These are phyloP conservation scores for Drosophila virilis DNA, from an alignment of 1,140 invertebrate genomes.

Conservation along the genomic window DNA sequence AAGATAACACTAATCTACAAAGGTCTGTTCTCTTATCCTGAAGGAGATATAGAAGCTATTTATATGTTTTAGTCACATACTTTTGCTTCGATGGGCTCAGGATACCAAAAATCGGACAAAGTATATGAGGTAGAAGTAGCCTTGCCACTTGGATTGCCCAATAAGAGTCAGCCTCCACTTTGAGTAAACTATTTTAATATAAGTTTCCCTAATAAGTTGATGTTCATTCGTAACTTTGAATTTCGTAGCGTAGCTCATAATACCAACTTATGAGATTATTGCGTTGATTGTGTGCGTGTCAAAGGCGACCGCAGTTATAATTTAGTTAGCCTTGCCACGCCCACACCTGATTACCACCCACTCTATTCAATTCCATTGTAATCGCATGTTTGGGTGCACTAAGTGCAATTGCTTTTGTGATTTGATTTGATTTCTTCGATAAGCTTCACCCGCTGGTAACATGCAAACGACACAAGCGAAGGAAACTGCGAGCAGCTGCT, in stretches of 20 bases:
- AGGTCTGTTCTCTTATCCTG: no score
- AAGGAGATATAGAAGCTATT: no score
- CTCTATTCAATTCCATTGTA: background rate
- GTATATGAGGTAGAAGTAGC: no score
- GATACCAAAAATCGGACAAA: no score
- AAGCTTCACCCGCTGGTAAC: constrained; percentile 29
- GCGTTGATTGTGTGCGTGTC: constrained; percentile 42
- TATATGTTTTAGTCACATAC: no score
- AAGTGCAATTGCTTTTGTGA: constrained; percentile 59
- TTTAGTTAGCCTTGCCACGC: constrained; percentile 37
- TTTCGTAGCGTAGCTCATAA: constrained; percentile 6
- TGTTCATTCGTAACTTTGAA: background rate
- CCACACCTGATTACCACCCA: background rate
- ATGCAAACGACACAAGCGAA: constrained; percentile 59
- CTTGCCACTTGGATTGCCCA: no score
- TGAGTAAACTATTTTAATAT: no score
- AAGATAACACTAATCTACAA: no score
- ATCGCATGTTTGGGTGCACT: constrained; percentile 75
- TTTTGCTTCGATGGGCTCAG: no score
- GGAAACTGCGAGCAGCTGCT: background rate
- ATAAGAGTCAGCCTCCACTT: no score
- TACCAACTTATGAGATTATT: constrained; percentile 13
- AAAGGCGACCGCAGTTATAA: constrained; percentile 23
- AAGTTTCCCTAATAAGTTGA: no score
- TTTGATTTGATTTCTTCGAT: constrained; percentile 49